Evolutionary conservation across 1,140 invertebrate genomes (phyloP), one percentile per base, ranked within the genome.

Genomic region (Drosophila bifasciata): DNA sequence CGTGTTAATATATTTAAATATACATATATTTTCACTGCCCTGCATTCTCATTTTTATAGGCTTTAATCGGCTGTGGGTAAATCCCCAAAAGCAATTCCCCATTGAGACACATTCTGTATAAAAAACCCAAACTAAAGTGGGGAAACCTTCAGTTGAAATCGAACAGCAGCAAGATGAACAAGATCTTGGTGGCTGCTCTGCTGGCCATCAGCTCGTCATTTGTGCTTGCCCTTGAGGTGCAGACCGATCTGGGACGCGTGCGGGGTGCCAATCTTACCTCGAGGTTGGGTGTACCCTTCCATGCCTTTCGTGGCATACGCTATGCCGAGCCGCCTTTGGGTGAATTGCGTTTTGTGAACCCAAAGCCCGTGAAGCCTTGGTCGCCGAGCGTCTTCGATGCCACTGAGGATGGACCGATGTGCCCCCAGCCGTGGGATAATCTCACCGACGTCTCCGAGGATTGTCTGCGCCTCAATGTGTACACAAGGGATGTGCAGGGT

Each of bases 391-490:
- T 92, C 1, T 93, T 93, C 11, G 92, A 94, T 86, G 93, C 94
- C 0, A 92, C 90, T 9, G 62, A 91, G 25, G 94, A 94, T 69
- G 93, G 93, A 3, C 93, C 94, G 0, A 92, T 92, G 48, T 94
- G 93, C 60, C 92, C 93, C 0, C 92, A 93, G 45, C 86, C 90
- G 0, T 89, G 79, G 5, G 55, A 76, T 6, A 79, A 50, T 25
- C 57, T 67, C 90, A 91, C 76, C 58, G 88, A 69, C 48, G 60
- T 86, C 8, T 92, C 92, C 17, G 95, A 96, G 80, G 96, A 98
- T 91, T 98, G 97, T 90, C 91, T 97, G 8, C 96, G 95, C 68
- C 92, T 97, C 3, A 97, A 98, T 88, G 93, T 98, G 8, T 97
- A 96, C 85, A 94, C 95, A 0, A 96, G 96, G 19, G 90, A 91